Evolutionary conservation across 2,113 vertebrate species (phyloP).

Genomic region (Salvelinus alpinus): DNA sequence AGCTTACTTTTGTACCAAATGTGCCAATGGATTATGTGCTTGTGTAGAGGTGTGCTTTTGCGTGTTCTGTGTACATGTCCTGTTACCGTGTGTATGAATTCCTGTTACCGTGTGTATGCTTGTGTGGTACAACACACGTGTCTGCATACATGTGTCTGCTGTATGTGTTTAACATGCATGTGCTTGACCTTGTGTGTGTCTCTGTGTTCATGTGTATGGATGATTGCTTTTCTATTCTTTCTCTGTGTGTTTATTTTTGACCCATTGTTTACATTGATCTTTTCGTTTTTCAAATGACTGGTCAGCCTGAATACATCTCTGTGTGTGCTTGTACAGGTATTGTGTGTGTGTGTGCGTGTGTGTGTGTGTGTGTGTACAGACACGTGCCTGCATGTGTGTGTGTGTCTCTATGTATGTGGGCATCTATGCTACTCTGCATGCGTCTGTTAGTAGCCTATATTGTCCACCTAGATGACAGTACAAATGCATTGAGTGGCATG

Average conservation of each 20-base stretch:
- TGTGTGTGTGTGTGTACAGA: too few species aligned
- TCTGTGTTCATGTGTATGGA: background rate
- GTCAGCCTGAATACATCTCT: background rate
- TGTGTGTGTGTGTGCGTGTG: background rate
- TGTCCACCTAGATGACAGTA: background rate
- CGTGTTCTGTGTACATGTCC: conserved; percentile 6
- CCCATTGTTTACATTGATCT: background rate
- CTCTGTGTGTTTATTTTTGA: background rate
- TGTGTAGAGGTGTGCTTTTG: background rate
- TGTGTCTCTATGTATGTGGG: background rate
- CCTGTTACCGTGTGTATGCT: conserved; percentile 51
- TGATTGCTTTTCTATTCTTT: background rate
- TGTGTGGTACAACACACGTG: conserved; percentile 53
- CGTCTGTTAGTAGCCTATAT: background rate
- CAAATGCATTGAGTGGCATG: background rate
- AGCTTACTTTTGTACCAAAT: background rate
- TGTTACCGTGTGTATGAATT: conserved; percentile 31
- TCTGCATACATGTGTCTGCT: conserved; percentile 34
- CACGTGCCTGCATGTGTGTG: conserved; percentile 3
- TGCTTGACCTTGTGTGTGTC: conserved; percentile 48
- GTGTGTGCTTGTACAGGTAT: background rate
- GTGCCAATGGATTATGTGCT: background rate
- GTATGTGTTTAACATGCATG: conserved; percentile 17
- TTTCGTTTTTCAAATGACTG: background rate
- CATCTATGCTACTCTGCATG: background rate